Percentiles rank a stretch among this genome's conserved stretches.
Evolutionary conservation across 2,113 vertebrate species (phyloP).

Genomic region (Sarotherodon lohbergeri): DNA sequence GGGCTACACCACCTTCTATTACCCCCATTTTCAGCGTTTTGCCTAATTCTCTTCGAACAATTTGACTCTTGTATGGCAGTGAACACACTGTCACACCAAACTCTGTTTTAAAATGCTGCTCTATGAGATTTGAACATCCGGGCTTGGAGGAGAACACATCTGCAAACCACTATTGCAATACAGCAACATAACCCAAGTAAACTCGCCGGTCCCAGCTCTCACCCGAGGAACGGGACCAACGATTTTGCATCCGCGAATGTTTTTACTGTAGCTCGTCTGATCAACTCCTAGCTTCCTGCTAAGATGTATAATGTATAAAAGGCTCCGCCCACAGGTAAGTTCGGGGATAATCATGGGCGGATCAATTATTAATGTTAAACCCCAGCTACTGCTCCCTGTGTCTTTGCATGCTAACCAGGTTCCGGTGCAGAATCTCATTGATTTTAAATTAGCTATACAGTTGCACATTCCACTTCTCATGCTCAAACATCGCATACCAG

Average conservation of each 20-base stretch:
- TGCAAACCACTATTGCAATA: background rate
- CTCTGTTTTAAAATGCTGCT: background rate
- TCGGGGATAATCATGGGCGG: background rate
- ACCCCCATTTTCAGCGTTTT: background rate
- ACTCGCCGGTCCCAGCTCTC: background rate
- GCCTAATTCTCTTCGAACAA: background rate
- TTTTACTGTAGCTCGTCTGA: background rate
- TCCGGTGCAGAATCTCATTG: background rate
- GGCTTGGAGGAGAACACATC: background rate
- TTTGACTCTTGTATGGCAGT: background rate
- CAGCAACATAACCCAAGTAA: background rate
- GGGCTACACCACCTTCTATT: background rate
- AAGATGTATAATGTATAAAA: background rate
- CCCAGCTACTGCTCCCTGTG: background rate
- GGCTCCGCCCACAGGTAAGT: background rate
- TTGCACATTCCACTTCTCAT: background rate
- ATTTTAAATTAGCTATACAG: background rate
- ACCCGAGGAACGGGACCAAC: background rate
- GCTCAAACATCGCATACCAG: background rate
- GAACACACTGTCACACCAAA: background rate
- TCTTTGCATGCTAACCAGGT: background rate
- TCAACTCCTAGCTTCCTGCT: background rate
- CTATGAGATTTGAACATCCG: background rate
- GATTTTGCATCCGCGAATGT: background rate
- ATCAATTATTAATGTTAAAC: background rate